Evolutionary conservation across 2,888 invertebrate species (phyloP).

Genomic region (Drosophila kambysellisi): DNA sequence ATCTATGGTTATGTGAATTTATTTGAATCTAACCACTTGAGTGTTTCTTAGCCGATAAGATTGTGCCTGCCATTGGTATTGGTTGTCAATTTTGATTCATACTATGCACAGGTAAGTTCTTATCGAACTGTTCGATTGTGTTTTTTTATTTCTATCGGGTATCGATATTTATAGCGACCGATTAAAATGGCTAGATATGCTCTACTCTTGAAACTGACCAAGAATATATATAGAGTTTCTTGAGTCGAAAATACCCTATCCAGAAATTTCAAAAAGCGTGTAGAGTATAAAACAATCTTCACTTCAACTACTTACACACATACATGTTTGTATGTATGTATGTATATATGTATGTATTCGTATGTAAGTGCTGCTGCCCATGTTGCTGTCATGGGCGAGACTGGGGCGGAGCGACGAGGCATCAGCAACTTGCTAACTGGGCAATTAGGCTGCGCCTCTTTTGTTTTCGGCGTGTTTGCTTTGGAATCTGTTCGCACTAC

Average conservation of each 20-base stretch:
- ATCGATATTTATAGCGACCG: too few relatives aligned
- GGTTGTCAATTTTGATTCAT: neutral
- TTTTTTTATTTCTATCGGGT: neutral
- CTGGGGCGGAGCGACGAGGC: slow-evolving; percentile 40
- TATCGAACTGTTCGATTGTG: neutral
- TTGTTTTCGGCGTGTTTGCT: slow-evolving; percentile 60
- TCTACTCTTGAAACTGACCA: neutral
- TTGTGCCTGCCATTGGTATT: neutral
- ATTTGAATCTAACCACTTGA: neutral
- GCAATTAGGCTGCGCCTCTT: slow-evolving; percentile 73
- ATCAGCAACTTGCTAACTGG: slow-evolving; percentile 69
- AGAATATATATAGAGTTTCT: neutral
- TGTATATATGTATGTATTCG: slow-evolving; percentile 23
- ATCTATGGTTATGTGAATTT: neutral
- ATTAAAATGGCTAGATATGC: neutral
- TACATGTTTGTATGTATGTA: slow-evolving; percentile 34
- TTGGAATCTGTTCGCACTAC: slow-evolving; percentile 69
- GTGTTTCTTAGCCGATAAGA: neutral
- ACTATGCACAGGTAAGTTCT: neutral
- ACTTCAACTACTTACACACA: slow-evolving; percentile 75
- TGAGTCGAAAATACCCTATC: neutral
- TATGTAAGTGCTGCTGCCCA: slow-evolving; percentile 30
- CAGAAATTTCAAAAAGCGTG: neutral
- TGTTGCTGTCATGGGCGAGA: slow-evolving; percentile 34
- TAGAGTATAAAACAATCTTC: slow-evolving; percentile 52